Percentiles rank a stretch among this genome's conserved stretches.
phyloP scores from a whole-genome alignment of 2,888 invertebrate genomes.

The Seira musarum region DNA sequence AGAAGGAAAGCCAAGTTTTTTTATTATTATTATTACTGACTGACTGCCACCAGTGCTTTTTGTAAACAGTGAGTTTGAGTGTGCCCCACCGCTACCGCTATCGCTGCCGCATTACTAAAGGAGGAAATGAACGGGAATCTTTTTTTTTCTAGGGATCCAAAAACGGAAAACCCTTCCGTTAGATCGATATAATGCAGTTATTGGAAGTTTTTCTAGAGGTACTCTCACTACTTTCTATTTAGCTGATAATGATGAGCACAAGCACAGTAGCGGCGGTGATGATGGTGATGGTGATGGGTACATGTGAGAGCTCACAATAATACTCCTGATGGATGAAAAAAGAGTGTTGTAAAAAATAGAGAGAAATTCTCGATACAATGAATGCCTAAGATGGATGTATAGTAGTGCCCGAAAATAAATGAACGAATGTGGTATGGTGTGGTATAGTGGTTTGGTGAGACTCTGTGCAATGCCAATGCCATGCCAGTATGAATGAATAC shows the following conservation, averaged over 20 bases:
- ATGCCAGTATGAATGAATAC: conserved; percentile 33
- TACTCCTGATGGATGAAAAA: too few species aligned
- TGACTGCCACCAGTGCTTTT: too few species aligned
- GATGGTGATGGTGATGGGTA: too few species aligned
- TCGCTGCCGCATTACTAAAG: not conserved
- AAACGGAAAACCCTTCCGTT: conserved; percentile 24
- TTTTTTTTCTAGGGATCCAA: too few species aligned
- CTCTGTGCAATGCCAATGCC: too few species aligned
- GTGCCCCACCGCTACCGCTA: not conserved
- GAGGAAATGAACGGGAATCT: not conserved
- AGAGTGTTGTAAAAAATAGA: too few species aligned
- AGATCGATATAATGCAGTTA: conserved; percentile 59
- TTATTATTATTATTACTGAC: too few species aligned
- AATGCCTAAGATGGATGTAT: too few species aligned
- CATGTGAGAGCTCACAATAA: too few species aligned
- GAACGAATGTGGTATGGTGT: conserved; percentile 1
- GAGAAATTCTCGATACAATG: too few species aligned
- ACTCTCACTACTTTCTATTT: not conserved
- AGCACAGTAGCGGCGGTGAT: not conserved
- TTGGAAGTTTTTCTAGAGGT: conserved; percentile 20
- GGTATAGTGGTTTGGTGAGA: too few species aligned
- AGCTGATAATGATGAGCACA: conserved; percentile 9
- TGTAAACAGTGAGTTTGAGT: conserved; percentile 9
- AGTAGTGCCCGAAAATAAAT: too few species aligned
- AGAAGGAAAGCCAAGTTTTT: conserved; percentile 15